Conservation (phyloP, 2,797 vertebrate genomes). For the Scomberomorus guttatus region DNA sequence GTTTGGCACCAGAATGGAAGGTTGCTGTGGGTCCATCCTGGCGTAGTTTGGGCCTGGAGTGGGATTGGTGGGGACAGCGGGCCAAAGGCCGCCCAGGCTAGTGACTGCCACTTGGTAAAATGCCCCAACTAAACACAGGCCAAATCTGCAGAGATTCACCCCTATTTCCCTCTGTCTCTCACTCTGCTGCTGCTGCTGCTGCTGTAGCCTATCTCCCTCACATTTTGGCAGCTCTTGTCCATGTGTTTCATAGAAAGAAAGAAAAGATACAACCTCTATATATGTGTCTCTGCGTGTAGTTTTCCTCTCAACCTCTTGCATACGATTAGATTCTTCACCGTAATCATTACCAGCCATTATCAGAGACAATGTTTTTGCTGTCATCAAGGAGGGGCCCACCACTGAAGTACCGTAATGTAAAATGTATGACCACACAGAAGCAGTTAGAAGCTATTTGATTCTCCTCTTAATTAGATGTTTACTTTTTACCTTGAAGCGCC, state of each 20-base stretch:
- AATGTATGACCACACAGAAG: slow-evolving; percentile 42
- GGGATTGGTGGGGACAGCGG: slow-evolving; percentile 79
- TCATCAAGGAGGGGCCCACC: slow-evolving; percentile 46
- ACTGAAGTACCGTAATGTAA: slow-evolving; percentile 38
- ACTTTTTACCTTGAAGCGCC: slow-evolving; percentile 68
- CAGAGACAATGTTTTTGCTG: slow-evolving; percentile 30
- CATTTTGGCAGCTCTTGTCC: slow-evolving; percentile 47
- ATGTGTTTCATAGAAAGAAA: slow-evolving; percentile 44
- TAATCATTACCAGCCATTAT: slow-evolving; percentile 47
- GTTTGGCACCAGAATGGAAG: slow-evolving; percentile 74
- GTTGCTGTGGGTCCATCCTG: slow-evolving; percentile 77
- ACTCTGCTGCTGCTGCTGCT: slow-evolving; percentile 18
- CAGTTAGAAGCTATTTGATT: slow-evolving; percentile 51
- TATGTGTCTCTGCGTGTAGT: slow-evolving; percentile 12
- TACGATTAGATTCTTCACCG: slow-evolving; percentile 30
- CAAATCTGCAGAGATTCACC: slow-evolving; percentile 74
- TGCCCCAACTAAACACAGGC: slow-evolving; percentile 75
- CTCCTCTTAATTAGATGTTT: slow-evolving; percentile 67
- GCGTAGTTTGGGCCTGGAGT: slow-evolving; percentile 64
- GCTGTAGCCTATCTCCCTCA: slow-evolving; percentile 22
- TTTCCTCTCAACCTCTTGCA: slow-evolving; percentile 32
- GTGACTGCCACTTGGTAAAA: slow-evolving; percentile 78
- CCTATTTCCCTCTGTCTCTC: slow-evolving; percentile 41
- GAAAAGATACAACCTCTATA: slow-evolving; percentile 16
- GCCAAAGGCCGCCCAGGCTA: slow-evolving; percentile 79